A percentile compares a stretch with the other conserved stretches of the same genome.
phyloP scores from a whole-genome alignment of 2,797 vertebrate species.

The Tachyglossus aculeatus region DNA sequence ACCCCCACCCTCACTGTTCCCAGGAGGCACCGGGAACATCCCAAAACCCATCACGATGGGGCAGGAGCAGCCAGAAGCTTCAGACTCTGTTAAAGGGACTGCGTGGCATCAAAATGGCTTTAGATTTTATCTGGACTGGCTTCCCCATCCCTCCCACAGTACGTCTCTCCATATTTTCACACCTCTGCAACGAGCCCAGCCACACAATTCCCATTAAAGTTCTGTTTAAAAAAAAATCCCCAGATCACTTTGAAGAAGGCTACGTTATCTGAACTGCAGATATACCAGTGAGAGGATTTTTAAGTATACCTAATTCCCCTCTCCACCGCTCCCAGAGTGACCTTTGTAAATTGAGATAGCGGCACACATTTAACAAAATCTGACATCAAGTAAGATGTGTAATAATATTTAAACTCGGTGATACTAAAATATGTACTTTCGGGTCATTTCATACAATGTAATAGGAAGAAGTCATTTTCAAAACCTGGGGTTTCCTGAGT shows the following conservation, averaged over 20 bases:
- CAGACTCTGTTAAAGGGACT: conserved; percentile 38
- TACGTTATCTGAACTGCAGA: conserved; percentile 45
- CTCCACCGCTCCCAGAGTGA: conserved; percentile 28
- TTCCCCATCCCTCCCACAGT: conserved; percentile 33
- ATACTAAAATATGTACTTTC: conserved; percentile 62
- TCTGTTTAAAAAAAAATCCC: conserved; percentile 31
- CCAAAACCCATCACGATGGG: too few species aligned
- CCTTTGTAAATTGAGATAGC: conserved; percentile 38
- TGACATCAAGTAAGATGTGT: conserved; percentile 50
- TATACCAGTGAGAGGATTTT: conserved; percentile 31
- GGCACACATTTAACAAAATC: conserved; percentile 29
- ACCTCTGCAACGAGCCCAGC: conserved; percentile 56
- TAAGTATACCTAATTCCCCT: conserved; percentile 37
- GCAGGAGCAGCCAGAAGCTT: conserved; percentile 34
- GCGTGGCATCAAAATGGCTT: conserved; percentile 43
- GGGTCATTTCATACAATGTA: conserved; percentile 44
- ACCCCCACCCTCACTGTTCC: too few species aligned
- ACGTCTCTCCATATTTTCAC: conserved; percentile 57
- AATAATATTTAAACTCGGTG: conserved; percentile 59
- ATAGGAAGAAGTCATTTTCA: conserved; percentile 46
- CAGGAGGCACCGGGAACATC: too few species aligned
- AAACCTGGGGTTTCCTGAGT: background rate
- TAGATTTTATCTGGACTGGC: conserved; percentile 46
- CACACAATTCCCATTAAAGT: conserved; percentile 64
- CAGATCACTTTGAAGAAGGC: conserved; percentile 48